phyloP scores from a whole-genome alignment of 2,888 invertebrate species.

The Thelaira solivaga region DNA sequence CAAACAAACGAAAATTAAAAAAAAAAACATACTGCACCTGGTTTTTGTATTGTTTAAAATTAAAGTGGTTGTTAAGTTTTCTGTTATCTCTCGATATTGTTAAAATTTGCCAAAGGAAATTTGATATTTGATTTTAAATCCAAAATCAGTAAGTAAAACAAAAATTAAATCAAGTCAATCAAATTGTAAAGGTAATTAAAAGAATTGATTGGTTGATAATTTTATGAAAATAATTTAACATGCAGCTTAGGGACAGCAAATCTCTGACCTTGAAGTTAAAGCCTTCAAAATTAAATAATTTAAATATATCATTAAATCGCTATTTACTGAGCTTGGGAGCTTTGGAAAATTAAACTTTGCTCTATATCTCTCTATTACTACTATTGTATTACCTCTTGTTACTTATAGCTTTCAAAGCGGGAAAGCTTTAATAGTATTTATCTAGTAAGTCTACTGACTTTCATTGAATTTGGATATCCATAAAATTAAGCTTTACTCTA shows the following conservation, averaged over 20 bases:
- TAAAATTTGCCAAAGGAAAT: conserved; percentile 16
- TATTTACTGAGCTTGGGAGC: no score
- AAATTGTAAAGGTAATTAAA: neutral
- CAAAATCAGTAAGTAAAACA: neutral
- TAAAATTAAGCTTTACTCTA: no score
- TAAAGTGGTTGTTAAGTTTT: neutral
- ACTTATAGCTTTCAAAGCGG: no score
- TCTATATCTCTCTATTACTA: no score
- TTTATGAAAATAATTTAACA: neutral
- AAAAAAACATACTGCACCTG: conserved; percentile 51
- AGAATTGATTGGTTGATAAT: no score
- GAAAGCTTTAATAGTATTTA: no score
- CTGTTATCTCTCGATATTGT: conserved; percentile 4
- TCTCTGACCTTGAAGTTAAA: neutral
- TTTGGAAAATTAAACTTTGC: no score
- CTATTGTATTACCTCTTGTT: no score
- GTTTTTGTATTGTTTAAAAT: conserved; percentile 42
- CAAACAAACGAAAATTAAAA: neutral
- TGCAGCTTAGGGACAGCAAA: neutral
- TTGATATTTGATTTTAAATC: conserved; percentile 22
- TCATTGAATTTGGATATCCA: no score
- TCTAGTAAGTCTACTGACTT: no score
- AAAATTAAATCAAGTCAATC: conserved; percentile 18
- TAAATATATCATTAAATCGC: no score
- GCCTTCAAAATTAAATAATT: neutral